Conservation (phyloP, 2,113 vertebrate genomes). For the Monarcha castaneiventris region DNA sequence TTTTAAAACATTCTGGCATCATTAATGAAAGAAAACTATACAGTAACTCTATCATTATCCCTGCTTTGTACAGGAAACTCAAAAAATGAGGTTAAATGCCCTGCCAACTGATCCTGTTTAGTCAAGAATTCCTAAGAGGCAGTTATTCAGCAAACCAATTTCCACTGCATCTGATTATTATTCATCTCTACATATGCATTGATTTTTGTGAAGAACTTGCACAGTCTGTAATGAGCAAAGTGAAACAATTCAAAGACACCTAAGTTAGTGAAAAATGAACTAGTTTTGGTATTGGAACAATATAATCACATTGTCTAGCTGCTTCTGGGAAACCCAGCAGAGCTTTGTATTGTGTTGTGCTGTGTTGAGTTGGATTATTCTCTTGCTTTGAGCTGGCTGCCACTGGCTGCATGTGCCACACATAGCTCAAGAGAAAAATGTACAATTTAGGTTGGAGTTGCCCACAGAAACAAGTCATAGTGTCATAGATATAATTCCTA, state of each 20-base stretch:
- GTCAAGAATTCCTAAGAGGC: not conserved
- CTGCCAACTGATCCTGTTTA: not conserved
- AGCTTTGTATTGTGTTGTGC: not conserved
- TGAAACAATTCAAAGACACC: not conserved
- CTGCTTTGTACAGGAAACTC: not conserved
- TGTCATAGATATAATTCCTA: not conserved
- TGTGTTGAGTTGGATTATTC: not conserved
- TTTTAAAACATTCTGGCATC: not conserved
- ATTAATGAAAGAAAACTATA: not conserved
- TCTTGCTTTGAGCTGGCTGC: not conserved
- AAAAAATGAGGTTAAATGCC: not conserved
- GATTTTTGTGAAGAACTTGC: not conserved
- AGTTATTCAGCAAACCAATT: not conserved
- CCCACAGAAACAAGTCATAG: not conserved
- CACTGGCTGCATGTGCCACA: not conserved
- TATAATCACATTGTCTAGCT: not conserved
- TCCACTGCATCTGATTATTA: not conserved
- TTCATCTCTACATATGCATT: not conserved
- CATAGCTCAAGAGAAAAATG: not conserved
- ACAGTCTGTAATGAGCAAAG: not conserved
- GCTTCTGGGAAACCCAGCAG: not conserved
- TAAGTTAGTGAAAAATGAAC: not conserved
- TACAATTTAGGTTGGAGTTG: not conserved
- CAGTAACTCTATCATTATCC: not conserved
- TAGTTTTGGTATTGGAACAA: not conserved